Evolutionary conservation across 2,797 vertebrate species (phyloP).

Genomic region (Myripristis murdjan): DNA sequence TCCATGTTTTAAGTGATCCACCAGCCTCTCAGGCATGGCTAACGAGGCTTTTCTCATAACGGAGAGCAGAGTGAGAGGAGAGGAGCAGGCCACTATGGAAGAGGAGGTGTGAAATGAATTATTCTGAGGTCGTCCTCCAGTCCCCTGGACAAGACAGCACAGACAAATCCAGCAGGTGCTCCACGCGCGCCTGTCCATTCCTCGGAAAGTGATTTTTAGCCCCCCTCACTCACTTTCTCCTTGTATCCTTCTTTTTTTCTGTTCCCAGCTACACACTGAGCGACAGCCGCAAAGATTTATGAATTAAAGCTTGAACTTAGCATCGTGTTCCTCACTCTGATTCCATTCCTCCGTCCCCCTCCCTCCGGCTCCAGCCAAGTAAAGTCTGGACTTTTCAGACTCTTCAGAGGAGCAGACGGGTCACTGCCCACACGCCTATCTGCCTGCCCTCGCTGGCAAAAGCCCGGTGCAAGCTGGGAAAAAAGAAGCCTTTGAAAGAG

Average conservation of each 20-base stretch:
- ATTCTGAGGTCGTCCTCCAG: conserved; percentile 62
- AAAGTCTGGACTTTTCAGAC: conserved; percentile 71
- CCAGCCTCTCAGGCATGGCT: conserved; percentile 45
- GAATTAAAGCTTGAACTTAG: conserved; percentile 79
- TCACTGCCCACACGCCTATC: conserved; percentile 69
- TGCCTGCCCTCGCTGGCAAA: conserved; percentile 60
- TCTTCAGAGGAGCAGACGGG: conserved; percentile 64
- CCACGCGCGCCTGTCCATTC: conserved; percentile 52
- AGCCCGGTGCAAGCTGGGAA: conserved; percentile 54
- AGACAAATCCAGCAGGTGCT: conserved; percentile 71
- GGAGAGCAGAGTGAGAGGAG: conserved; percentile 39
- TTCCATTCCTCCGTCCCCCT: conserved; percentile 37
- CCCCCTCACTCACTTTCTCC: conserved; percentile 35
- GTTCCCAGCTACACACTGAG: conserved; percentile 58
- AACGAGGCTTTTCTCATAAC: conserved; percentile 60
- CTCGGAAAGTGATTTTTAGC: conserved; percentile 62
- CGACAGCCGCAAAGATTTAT: conserved; percentile 73
- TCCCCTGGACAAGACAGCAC: conserved; percentile 46
- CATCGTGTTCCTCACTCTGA: conserved; percentile 46
- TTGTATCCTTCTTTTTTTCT: conserved; percentile 30
- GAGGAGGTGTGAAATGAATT: conserved; percentile 70
- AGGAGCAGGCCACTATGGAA: conserved; percentile 36
- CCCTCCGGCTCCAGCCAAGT: conserved; percentile 60
- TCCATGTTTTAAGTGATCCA: conserved; percentile 40
- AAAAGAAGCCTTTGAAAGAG: conserved; percentile 60